These are phyloP conservation scores for Drosophila erecta DNA, from an alignment of 1,140 invertebrate genomes.

Conservation along the genomic window DNA sequence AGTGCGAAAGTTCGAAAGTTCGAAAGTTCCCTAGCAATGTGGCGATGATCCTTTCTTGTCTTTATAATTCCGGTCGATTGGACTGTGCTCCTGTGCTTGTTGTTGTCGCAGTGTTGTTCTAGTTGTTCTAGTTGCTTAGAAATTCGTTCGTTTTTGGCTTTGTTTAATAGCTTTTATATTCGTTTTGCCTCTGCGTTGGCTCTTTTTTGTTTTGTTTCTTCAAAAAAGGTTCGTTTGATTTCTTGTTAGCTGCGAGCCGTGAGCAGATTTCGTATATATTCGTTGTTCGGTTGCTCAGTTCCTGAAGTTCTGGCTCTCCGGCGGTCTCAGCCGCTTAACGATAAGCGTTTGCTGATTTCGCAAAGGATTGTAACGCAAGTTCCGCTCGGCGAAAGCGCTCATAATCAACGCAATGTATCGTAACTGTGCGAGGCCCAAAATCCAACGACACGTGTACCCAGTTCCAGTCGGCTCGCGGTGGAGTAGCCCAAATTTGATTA, in stretches of 20 bases:
- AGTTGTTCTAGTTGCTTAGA: slow-evolving; percentile 28
- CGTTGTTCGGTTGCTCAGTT: slow-evolving; percentile 31
- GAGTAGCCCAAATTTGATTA: background rate
- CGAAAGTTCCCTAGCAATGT: slow-evolving; percentile 18
- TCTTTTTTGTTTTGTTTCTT: background rate
- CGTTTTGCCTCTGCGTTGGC: slow-evolving; percentile 52
- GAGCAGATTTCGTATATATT: slow-evolving; percentile 41
- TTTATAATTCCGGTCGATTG: slow-evolving; percentile 46
- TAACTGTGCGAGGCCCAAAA: slow-evolving; percentile 23
- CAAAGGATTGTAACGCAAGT: slow-evolving; percentile 70
- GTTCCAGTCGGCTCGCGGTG: slow-evolving; percentile 8
- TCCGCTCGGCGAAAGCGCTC: slow-evolving; percentile 58
- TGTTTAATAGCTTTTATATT: slow-evolving; percentile 21
- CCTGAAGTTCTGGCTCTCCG: slow-evolving; percentile 43
- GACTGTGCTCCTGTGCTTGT: slow-evolving; percentile 6
- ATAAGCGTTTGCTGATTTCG: slow-evolving; percentile 70
- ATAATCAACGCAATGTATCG: slow-evolving; percentile 62
- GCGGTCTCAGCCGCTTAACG: slow-evolving; percentile 71
- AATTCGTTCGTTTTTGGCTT: slow-evolving; percentile 71
- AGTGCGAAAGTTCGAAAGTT: background rate
- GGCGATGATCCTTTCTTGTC: slow-evolving; percentile 52
- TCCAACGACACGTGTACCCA: slow-evolving; percentile 43
- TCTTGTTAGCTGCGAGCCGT: slow-evolving; percentile 16
- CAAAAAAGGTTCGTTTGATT: slow-evolving; percentile 51
- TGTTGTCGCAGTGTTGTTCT: slow-evolving; percentile 37